Percentiles rank a stretch among this genome's conserved stretches.
Conservation (phyloP, 2,888 invertebrate genomes). For the Caenorhabditis sp. region DNA sequence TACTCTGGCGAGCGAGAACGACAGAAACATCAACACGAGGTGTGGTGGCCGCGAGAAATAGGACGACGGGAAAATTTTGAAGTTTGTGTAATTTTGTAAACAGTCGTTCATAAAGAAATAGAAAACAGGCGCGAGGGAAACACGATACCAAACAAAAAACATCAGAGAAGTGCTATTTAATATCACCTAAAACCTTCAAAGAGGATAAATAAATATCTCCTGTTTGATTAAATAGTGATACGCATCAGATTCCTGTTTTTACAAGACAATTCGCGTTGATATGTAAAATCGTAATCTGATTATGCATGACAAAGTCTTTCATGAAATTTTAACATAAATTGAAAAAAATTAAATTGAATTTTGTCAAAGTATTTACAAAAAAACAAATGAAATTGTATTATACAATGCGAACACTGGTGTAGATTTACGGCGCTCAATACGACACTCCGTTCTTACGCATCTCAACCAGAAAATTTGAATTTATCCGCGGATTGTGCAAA, state of each 20-base stretch:
- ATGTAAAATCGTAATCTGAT: neutral
- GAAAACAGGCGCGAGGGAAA: too few species aligned
- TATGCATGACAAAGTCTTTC: too few species aligned
- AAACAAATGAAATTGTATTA: neutral
- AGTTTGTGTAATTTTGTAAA: constrained; percentile 1
- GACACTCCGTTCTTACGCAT: constrained; percentile 7
- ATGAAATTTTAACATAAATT: too few species aligned
- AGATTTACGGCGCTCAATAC: neutral
- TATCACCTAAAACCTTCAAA: neutral
- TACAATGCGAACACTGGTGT: neutral
- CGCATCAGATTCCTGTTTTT: neutral
- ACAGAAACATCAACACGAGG: constrained; percentile 9
- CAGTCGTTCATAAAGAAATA: neutral
- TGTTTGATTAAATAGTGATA: neutral
- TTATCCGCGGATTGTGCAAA: neutral
- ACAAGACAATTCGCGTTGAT: neutral
- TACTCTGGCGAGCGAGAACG: neutral
- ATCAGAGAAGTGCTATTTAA: too few species aligned
- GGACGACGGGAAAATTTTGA: neutral
- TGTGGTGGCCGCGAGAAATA: neutral
- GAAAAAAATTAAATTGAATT: too few species aligned
- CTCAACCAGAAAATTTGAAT: neutral
- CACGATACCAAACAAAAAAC: too few species aligned
- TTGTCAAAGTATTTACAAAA: too few species aligned
- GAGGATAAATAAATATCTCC: neutral